phyloP scores from a whole-genome alignment of 2,113 vertebrate species.

The Limnothrissa miodon region DNA sequence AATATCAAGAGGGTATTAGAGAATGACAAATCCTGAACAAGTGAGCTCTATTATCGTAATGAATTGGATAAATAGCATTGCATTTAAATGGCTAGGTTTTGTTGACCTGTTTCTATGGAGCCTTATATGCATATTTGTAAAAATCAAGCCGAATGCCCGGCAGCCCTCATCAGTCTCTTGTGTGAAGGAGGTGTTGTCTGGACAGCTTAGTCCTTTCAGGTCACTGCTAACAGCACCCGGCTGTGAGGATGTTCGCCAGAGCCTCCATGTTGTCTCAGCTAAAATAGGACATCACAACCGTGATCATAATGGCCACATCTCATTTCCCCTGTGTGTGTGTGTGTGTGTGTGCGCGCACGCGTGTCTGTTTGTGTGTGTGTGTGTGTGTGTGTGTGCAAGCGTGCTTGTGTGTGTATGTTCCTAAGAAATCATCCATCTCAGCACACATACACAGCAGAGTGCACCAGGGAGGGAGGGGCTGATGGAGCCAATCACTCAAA shows the following conservation, averaged over 20 bases:
- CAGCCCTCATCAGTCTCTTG: constrained; percentile 41
- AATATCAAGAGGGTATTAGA: not conserved
- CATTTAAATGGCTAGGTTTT: not conserved
- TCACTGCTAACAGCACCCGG: constrained; percentile 33
- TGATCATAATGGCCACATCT: constrained; percentile 39
- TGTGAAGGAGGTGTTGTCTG: constrained; percentile 38
- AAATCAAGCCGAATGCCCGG: constrained; percentile 47
- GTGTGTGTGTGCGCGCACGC: not conserved
- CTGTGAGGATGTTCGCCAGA: constrained; percentile 33
- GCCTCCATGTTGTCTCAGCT: constrained; percentile 41
- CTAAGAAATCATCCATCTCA: constrained; percentile 46
- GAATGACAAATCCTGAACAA: not conserved
- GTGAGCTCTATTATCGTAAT: not conserved
- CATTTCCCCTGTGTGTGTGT: constrained; percentile 37
- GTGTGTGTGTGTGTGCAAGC: not conserved
- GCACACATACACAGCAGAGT: constrained; percentile 40
- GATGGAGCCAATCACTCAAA: constrained; percentile 13
- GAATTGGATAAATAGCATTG: not conserved
- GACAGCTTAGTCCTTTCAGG: constrained; percentile 51
- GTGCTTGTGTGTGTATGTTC: constrained; percentile 29
- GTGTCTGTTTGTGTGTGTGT: not conserved
- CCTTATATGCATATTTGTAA: constrained; percentile 20
- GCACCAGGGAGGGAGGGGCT: constrained; percentile 23
- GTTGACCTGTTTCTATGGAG: not conserved
- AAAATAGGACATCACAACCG: constrained; percentile 47